Evolutionary conservation across 2,113 vertebrate species (phyloP), one percentile per base, ranked within the genome.

Genomic region (Neogale vison): DNA sequence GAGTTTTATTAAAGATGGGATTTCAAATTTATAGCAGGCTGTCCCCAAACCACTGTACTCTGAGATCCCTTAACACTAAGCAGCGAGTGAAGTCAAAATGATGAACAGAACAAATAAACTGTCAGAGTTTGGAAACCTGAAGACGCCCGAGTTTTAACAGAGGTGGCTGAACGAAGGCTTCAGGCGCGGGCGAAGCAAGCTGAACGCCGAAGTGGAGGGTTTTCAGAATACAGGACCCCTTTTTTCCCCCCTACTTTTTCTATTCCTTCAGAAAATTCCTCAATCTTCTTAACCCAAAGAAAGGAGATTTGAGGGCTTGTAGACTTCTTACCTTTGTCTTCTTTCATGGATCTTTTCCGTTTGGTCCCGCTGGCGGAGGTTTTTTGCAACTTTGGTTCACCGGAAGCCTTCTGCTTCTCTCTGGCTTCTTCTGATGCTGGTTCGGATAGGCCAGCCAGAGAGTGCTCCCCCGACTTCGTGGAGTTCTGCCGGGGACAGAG

Each of bases 271-370:
- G 55, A 52, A 59, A 61, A 67, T 39, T 52, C 24, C 31, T 47
- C 20, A 17, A 10, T 52, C 65, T 94, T 72, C 67, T 67, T 11
- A 52, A 36, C 7, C 17, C n/a, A 11, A 84, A 45, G 9, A 63
- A 31, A 50, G 24, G 20, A 1, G 10, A 67, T 21, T 1, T 29
- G 36, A 50, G n/a, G 42, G 29, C 29, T 15, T n/a, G 1, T 29
- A 23, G 42, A n/a, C 23, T 10, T 65, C 82, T 93, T 97, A 98
- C 97, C 95, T 91, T 93, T 52, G 1, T 65, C 47, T 1, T 55
- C 52, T 24, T 72, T 76, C 23, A 1, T 3, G 6, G 45, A 6
- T 6, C 15, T 96, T 77, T 88, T 97, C 3, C 65, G 52, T 93
- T 88, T 97, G 39, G 50, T 84, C 17, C 36, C 87, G 6, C 88